Percentiles rank a stretch among this genome's conserved stretches.
Evolutionary conservation across 2,888 invertebrate genomes (phyloP).

Genomic region (Acleris literana): DNA sequence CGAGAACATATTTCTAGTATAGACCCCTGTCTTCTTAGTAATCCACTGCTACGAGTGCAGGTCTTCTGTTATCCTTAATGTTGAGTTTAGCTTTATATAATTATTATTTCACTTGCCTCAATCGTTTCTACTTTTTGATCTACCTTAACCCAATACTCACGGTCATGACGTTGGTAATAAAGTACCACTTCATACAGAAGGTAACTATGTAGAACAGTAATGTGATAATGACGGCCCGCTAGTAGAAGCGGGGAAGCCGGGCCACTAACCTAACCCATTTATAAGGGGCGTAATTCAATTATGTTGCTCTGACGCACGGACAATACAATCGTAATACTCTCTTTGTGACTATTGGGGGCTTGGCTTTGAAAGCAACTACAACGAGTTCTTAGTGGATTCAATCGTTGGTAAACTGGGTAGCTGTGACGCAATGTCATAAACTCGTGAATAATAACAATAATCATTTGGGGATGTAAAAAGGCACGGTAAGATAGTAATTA

Average conservation of each 20-base stretch:
- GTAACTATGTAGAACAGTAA: conserved; percentile 40
- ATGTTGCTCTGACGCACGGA: conserved; percentile 50
- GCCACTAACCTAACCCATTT: conserved; percentile 75
- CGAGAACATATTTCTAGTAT: too few relatives aligned
- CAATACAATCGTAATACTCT: conserved; percentile 35
- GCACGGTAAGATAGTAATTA: not conserved
- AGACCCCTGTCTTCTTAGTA: too few relatives aligned
- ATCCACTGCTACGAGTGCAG: too few relatives aligned
- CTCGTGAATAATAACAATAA: not conserved
- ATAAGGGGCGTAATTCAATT: conserved; percentile 70
- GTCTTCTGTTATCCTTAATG: too few relatives aligned
- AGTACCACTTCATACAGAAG: not conserved
- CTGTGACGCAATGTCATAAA: not conserved
- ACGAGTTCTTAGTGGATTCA: not conserved
- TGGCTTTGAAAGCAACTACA: conserved; percentile 15
- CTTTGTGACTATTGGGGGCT: conserved; percentile 25
- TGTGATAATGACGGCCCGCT: conserved; percentile 55
- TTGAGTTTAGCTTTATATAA: too few relatives aligned
- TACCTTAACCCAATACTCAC: not conserved
- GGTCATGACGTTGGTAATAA: not conserved
- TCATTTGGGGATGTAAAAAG: not conserved
- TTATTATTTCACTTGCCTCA: too few relatives aligned
- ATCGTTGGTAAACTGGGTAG: conserved; percentile 8
- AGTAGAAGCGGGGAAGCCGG: conserved; percentile 55
- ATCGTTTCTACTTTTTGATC: too few relatives aligned